phyloP scores from a whole-genome alignment of 2,797 vertebrate genomes.

The Podarcis siculus region DNA sequence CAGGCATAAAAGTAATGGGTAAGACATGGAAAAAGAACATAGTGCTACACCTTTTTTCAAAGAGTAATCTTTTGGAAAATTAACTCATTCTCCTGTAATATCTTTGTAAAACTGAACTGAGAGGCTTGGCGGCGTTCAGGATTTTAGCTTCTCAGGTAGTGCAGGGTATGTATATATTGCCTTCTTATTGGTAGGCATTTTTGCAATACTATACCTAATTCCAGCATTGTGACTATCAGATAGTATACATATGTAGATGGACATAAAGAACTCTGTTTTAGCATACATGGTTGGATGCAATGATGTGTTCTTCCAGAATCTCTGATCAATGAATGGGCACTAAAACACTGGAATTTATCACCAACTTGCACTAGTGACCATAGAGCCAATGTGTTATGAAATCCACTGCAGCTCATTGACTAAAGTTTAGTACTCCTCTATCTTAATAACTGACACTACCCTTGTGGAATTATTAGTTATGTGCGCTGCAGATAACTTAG shows the following conservation, averaged over 20 bases:
- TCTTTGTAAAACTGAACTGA: neutral
- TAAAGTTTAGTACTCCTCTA: neutral
- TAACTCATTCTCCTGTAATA: slow-evolving; percentile 10
- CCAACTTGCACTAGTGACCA: neutral
- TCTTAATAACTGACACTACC: neutral
- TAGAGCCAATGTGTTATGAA: neutral
- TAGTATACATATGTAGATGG: neutral
- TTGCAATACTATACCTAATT: neutral
- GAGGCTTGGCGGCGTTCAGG: neutral
- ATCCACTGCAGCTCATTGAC: neutral
- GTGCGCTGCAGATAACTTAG: too few species aligned
- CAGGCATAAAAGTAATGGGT: slow-evolving; percentile 34
- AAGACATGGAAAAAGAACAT: slow-evolving; percentile 15
- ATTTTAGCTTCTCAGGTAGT: neutral
- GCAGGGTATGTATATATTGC: neutral
- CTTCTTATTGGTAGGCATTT: neutral
- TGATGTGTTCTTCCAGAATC: neutral
- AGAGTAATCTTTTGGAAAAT: slow-evolving; percentile 28
- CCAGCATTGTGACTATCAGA: neutral
- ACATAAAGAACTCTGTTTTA: neutral
- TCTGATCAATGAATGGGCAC: neutral
- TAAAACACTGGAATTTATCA: neutral
- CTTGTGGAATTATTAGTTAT: neutral
- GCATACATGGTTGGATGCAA: neutral
- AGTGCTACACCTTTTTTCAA: slow-evolving; percentile 1